These are phyloP conservation scores for Limosa lapponica DNA, from an alignment of 2,797 vertebrate genomes.

Conservation along the genomic window DNA sequence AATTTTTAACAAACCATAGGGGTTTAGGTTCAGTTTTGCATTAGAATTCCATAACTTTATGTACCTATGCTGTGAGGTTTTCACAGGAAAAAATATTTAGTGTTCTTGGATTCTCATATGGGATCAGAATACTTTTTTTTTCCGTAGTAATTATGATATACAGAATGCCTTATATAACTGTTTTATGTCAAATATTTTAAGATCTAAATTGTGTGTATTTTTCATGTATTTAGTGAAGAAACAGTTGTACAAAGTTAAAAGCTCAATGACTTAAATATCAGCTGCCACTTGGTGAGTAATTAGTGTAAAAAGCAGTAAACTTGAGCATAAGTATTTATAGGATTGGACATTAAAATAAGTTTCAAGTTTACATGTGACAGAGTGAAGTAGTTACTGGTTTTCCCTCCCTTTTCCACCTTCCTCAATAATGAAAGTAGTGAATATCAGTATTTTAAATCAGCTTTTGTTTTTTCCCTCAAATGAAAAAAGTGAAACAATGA, in stretches of 20 bases:
- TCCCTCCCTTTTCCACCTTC: not conserved
- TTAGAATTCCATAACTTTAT: not conserved
- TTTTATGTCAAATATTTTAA: not conserved
- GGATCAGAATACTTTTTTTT: not conserved
- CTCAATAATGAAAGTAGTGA: not conserved
- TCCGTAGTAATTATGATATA: not conserved
- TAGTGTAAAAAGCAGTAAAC: not conserved
- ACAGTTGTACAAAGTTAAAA: not conserved
- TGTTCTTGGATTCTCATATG: not conserved
- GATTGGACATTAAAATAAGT: not conserved
- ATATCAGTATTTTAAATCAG: not conserved
- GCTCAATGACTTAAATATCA: not conserved
- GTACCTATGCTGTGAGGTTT: not conserved
- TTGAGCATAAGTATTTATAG: not conserved
- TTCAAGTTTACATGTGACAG: not conserved
- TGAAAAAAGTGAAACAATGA: not conserved
- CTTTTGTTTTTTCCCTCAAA: not conserved
- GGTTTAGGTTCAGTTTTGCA: not conserved
- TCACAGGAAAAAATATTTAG: not conserved
- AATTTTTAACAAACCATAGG: not conserved
- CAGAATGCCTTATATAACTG: not conserved
- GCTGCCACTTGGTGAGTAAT: not conserved
- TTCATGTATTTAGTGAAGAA: not conserved
- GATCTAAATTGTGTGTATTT: not conserved
- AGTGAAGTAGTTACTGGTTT: not conserved